Conservation (phyloP, 2,888 invertebrate genomes). For the Tetranychus truncatus region DNA sequence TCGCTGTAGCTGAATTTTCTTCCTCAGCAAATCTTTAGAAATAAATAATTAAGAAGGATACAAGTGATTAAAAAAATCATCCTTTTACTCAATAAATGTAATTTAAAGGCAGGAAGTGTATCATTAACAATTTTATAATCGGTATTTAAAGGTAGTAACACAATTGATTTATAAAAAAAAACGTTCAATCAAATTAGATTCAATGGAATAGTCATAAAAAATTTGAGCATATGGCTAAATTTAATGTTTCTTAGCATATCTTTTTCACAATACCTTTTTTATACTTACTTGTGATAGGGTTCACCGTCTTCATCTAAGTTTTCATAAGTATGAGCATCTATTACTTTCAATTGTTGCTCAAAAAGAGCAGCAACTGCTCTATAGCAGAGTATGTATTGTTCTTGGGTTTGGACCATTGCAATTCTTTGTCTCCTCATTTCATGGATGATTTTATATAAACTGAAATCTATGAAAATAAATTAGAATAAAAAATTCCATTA, state of each 20-base stretch:
- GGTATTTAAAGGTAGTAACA: no score
- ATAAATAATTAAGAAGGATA: neutral
- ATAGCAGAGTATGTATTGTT: constrained; percentile 41
- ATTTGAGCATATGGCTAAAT: no score
- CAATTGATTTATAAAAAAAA: no score
- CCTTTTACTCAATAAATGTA: neutral
- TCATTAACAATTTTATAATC: no score
- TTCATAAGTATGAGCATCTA: constrained; percentile 40
- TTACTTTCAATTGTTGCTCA: constrained; percentile 38
- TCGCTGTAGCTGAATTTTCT: neutral
- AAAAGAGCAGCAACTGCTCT: constrained; percentile 39
- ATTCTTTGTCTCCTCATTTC: constrained; percentile 41
- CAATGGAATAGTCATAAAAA: no score
- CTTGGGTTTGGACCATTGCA: constrained; percentile 39
- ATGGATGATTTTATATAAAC: constrained; percentile 37
- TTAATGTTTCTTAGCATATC: no score
- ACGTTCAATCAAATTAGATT: no score
- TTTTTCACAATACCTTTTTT: neutral
- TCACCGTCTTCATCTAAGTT: constrained; percentile 34
- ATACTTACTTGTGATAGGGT: constrained; percentile 12
- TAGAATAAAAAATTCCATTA: neutral
- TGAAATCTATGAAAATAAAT: constrained; percentile 33
- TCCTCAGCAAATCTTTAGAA: neutral
- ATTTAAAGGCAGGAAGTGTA: no score
- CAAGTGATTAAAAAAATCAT: constrained; percentile 1